Conservation (phyloP, 2,888 invertebrate genomes). For the Conistra vaccinii region DNA sequence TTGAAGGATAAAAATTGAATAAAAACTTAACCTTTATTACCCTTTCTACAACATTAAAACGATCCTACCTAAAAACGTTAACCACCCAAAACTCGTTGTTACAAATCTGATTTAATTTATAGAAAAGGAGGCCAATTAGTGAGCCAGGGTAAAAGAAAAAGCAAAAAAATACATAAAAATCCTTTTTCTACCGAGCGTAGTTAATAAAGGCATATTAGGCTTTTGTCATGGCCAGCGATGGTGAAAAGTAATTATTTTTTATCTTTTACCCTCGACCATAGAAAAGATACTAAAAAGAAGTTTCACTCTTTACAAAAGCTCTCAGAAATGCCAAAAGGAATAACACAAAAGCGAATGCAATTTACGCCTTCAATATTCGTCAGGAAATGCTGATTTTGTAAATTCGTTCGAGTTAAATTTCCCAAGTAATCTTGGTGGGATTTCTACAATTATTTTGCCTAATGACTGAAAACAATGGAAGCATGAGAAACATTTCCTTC, state of each 20-base stretch:
- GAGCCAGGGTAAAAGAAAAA: slow-evolving; percentile 23
- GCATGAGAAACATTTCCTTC: slow-evolving; percentile 48
- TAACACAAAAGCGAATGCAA: not conserved
- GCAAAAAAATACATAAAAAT: slow-evolving; percentile 41
- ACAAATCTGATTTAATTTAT: slow-evolving; percentile 52
- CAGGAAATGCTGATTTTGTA: slow-evolving; percentile 13
- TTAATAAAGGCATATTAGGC: slow-evolving; percentile 62
- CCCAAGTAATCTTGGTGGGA: not conserved
- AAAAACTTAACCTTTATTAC: slow-evolving; percentile 19
- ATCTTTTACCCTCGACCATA: slow-evolving; percentile 30
- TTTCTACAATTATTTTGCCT: slow-evolving; percentile 42
- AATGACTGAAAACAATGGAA: slow-evolving; percentile 46
- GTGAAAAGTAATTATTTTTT: slow-evolving; percentile 66
- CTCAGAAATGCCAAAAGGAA: not conserved
- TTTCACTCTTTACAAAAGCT: not conserved
- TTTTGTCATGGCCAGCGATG: slow-evolving; percentile 55
- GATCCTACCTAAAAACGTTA: slow-evolving; percentile 13
- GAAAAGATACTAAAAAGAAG: slow-evolving; percentile 23
- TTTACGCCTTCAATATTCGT: not conserved
- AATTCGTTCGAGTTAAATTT: slow-evolving; percentile 18
- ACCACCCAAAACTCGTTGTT: slow-evolving; percentile 23
- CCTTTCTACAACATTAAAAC: slow-evolving; percentile 5
- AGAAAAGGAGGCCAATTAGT: slow-evolving; percentile 57
- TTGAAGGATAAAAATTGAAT: not conserved
- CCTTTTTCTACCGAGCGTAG: slow-evolving; percentile 40